Conservation (phyloP, 2,888 invertebrate species). For the Oscheius sp. region DNA sequence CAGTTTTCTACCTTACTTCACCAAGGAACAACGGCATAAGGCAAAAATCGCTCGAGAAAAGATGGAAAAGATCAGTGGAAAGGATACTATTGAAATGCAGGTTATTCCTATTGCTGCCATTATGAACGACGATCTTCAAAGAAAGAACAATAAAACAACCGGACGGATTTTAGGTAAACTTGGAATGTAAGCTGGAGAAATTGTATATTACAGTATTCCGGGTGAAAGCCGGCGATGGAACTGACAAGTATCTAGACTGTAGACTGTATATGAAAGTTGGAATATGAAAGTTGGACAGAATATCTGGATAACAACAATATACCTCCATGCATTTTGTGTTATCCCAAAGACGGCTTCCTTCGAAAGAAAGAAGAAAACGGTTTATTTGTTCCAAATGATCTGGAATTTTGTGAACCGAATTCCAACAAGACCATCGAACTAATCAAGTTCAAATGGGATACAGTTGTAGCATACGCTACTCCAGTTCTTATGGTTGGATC, state of each 20-base stretch:
- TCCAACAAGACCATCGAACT: neutral
- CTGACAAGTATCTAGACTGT: neutral
- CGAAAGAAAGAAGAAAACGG: neutral
- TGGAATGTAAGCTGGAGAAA: neutral
- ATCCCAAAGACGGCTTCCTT: neutral
- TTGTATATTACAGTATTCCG: neutral
- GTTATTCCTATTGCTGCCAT: neutral
- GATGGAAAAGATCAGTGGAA: neutral
- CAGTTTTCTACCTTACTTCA: neutral
- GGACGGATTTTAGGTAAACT: neutral
- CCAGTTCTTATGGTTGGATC: neutral
- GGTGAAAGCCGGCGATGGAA: neutral
- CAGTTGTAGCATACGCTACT: too few relatives aligned
- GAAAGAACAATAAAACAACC: neutral
- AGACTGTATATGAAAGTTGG: neutral
- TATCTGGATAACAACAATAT: neutral
- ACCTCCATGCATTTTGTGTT: neutral
- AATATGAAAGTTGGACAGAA: neutral
- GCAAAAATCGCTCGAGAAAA: neutral
- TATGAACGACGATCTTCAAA: constrained; percentile 2
- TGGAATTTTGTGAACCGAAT: neutral
- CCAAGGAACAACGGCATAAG: neutral
- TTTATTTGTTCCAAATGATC: neutral
- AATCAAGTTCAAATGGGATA: too few relatives aligned
- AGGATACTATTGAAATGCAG: neutral